Conservation (phyloP, 2,888 invertebrate genomes). For the Ochropleura leucogaster region DNA sequence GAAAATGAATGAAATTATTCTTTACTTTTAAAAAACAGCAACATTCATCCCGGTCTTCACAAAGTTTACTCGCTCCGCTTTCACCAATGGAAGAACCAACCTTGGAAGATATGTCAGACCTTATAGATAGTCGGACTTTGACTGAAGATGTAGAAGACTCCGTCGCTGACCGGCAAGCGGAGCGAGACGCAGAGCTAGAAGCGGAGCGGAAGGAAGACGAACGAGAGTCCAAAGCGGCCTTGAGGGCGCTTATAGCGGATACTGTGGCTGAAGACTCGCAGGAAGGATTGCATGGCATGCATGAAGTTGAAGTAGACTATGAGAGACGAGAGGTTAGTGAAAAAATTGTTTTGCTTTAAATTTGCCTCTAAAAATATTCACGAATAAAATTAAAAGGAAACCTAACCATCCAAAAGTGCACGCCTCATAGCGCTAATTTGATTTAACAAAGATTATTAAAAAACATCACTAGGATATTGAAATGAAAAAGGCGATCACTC, state of each 20-base stretch:
- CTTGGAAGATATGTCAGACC: conserved; percentile 59
- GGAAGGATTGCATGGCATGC: conserved; percentile 67
- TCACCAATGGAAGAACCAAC: conserved; percentile 62
- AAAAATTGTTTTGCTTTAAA: neutral
- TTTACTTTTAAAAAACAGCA: conserved; percentile 36
- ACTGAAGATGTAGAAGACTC: conserved; percentile 38
- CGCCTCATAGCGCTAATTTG: too few relatives aligned
- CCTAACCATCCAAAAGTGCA: neutral
- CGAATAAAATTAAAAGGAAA: neutral
- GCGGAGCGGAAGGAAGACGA: conserved; percentile 16
- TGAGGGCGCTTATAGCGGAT: conserved; percentile 70
- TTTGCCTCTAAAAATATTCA: too few relatives aligned
- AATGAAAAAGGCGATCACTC: too few relatives aligned
- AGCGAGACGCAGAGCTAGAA: conserved; percentile 12
- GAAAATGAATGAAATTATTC: too few relatives aligned
- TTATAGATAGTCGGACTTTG: conserved; percentile 52
- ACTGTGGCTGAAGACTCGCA: conserved; percentile 57
- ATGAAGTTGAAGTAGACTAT: conserved; percentile 63
- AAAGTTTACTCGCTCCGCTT: conserved; percentile 83
- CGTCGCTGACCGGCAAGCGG: conserved; percentile 33
- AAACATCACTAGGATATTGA: too few relatives aligned
- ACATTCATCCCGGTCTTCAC: conserved; percentile 75
- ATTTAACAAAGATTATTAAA: too few relatives aligned
- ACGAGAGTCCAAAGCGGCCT: conserved; percentile 62
- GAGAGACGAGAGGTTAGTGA: conserved; percentile 51